A percentile compares a stretch with the other conserved stretches of the same genome.
Conservation (phyloP, 2,888 invertebrate genomes). For the Anthophora plumipes region DNA sequence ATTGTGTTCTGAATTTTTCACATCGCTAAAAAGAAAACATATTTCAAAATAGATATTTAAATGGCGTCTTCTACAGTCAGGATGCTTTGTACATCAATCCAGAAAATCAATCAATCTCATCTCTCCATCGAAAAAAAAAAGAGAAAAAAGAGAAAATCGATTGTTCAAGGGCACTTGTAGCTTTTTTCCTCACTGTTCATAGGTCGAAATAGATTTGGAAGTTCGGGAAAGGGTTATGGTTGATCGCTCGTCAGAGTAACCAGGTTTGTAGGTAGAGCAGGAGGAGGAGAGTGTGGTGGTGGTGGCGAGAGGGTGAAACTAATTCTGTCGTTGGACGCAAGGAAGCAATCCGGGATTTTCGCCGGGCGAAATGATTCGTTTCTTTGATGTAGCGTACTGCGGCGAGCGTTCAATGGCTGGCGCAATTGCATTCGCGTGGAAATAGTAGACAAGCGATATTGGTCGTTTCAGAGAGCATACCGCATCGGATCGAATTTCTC, state of each 20-base stretch:
- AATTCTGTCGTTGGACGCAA: constrained; percentile 20
- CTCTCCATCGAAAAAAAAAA: no score
- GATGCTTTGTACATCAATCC: no score
- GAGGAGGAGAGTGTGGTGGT: no score
- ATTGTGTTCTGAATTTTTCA: no score
- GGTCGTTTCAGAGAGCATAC: constrained; percentile 47
- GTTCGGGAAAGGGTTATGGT: constrained; percentile 16
- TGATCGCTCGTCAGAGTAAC: not conserved
- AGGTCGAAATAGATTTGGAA: constrained; percentile 8
- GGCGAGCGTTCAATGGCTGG: constrained; percentile 24
- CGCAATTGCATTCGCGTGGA: constrained; percentile 52
- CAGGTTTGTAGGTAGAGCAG: not conserved
- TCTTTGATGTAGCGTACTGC: constrained; percentile 34
- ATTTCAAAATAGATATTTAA: no score
- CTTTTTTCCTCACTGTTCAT: no score
- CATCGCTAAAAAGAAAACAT: no score
- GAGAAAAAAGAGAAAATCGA: constrained; percentile 9
- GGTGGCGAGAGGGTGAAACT: constrained; percentile 2
- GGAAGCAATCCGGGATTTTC: constrained; percentile 42
- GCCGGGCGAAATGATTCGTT: constrained; percentile 38
- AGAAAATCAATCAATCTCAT: no score
- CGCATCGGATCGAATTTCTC: constrained; percentile 43
- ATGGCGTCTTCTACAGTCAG: no score
- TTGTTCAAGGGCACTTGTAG: not conserved
- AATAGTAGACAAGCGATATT: constrained; percentile 55